These are phyloP conservation scores for Sebastes diaconus DNA, from an alignment of 2,797 vertebrate genomes.

Conservation along the genomic window DNA sequence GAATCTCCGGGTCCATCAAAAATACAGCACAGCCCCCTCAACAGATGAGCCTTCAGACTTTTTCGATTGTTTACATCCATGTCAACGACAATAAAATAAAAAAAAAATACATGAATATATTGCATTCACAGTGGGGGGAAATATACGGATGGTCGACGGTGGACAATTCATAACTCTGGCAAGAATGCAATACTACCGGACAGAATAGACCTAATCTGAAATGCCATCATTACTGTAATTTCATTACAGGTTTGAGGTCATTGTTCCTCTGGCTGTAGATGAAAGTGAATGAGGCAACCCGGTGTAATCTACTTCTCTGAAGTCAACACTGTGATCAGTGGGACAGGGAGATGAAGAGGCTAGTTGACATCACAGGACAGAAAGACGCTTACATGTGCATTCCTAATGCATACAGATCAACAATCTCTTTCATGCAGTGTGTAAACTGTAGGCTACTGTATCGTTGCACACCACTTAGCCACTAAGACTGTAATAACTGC, in stretches of 20 bases:
- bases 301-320: constrained; percentile 42
- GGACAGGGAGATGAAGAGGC: constrained; percentile 3
- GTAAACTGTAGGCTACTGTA: background rate
- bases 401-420: background rate
- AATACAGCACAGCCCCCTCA: constrained; percentile 20
- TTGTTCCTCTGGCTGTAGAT: constrained; percentile 37
- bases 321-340: constrained; percentile 36
- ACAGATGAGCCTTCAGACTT: constrained; percentile 2
- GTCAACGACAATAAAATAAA: background rate
- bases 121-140: background rate
- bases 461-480: background rate
- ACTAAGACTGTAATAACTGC: background rate
- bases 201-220: background rate
- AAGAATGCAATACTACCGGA: background rate
- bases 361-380: background rate
- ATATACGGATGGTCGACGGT: background rate
- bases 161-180: background rate
- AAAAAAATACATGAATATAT: background rate
- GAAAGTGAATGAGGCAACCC: constrained; percentile 60
- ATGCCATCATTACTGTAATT: constrained; percentile 28
- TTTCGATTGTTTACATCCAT: constrained; percentile 41
- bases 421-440: background rate
- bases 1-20: constrained; percentile 50
- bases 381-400: background rate
- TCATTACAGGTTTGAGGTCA: constrained; percentile 43